A percentile compares a stretch with the other conserved stretches of the same genome.
Conservation (phyloP, 2,113 vertebrate species). For the Cettia cetti region DNA sequence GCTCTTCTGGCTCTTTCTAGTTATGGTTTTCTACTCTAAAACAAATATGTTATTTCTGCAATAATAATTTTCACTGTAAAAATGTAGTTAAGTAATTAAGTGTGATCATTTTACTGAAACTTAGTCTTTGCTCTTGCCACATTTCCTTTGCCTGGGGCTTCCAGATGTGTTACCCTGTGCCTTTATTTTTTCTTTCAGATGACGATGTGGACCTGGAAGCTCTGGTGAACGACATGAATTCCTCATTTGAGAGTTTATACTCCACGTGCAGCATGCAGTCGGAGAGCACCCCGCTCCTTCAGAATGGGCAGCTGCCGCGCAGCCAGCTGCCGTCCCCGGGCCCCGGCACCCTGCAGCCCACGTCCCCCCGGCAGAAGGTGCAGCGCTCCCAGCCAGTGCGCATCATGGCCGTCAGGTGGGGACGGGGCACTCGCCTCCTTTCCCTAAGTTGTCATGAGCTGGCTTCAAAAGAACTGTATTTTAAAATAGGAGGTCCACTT, state of each 20-base stretch:
- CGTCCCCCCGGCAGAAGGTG: constrained; percentile 72
- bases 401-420: constrained; percentile 92
- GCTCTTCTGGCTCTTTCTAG: background rate
- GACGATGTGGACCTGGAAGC: constrained; percentile 92
- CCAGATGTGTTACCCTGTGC: background rate
- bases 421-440: background rate
- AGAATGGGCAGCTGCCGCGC: constrained; percentile 81
- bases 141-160: background rate
- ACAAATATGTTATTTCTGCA: background rate
- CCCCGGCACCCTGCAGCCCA: constrained; percentile 23
- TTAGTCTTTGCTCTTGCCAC: background rate
- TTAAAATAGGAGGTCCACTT: background rate
- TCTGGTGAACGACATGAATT: constrained; percentile 93
- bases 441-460: rapidly evolving
- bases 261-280: constrained; percentile 79
- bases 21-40: background rate
- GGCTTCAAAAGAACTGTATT: rapidly evolving
- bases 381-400: constrained; percentile 91
- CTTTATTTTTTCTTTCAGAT: constrained; percentile 71
- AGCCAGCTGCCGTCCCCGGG: constrained; percentile 47
- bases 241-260: constrained; percentile 88
- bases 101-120: background rate
- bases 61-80: background rate
- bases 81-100: background rate
- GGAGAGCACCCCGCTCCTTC: constrained; percentile 82